phyloP scores from a whole-genome alignment of 1,140 invertebrate species.

The Lycorma delicatula region DNA sequence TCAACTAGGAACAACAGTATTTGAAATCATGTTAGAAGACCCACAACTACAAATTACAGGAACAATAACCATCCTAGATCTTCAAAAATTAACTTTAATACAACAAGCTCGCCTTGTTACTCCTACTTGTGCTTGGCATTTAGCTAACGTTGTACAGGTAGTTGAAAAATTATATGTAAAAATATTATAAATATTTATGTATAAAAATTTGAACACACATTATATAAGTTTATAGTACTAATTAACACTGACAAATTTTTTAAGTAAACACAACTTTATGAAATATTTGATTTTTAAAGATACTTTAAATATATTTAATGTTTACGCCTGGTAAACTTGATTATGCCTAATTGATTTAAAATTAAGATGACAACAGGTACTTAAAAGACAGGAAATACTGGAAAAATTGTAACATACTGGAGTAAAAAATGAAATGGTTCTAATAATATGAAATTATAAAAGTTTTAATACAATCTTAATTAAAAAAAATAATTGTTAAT shows the following conservation, averaged over 20 bases:
- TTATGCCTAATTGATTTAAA: no score
- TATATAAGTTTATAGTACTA: background rate
- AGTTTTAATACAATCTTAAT: no score
- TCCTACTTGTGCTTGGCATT: conserved; percentile 31
- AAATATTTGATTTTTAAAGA: no score
- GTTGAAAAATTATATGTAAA: background rate
- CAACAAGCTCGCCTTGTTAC: conserved; percentile 42
- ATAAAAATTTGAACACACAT: background rate
- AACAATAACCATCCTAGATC: conserved; percentile 39
- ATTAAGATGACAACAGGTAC: no score
- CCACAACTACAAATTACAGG: conserved; percentile 41
- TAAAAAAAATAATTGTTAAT: no score
- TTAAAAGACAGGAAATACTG: no score
- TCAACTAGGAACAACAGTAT: conserved; percentile 23
- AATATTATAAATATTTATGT: background rate
- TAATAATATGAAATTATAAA: no score
- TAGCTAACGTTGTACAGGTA: conserved; percentile 27
- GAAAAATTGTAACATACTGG: no score
- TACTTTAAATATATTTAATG: no score
- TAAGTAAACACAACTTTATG: background rate
- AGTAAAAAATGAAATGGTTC: no score
- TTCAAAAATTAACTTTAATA: conserved; percentile 38
- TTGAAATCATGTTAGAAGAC: conserved; percentile 41
- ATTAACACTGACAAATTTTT: background rate
- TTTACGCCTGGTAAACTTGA: no score